Base-by-base conservation (phyloP, 2,113 vertebrate species). In the Tyrannus savana region DNA sequence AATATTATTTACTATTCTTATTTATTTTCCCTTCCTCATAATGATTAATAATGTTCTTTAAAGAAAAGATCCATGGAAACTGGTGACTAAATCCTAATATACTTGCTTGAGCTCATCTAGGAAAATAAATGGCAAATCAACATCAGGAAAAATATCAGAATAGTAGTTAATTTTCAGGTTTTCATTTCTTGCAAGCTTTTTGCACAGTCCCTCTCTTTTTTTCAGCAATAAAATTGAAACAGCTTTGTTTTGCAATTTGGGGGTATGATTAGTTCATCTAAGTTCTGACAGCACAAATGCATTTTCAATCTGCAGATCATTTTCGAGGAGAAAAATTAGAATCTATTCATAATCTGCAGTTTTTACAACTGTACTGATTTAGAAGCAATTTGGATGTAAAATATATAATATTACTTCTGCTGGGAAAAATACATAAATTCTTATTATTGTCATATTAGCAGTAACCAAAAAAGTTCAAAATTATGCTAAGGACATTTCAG, bases 401-500 rank as follows among this genome's bases (percentile, higher is more conserved):
- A 82, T 44, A 42, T 2, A 35, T 64, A 15, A 41, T 73, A 71
- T 53, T 91, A 71, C 47, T 92, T 89, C 39, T 39, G 10, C 24
- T 60, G n/a, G 6, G 8, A 35, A 74, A 81, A 91, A 75, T 4
- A 83, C 67, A 83, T 47, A 79, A 75, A 88, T 81, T 76, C 19
- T 89, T 74, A 74, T 69, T 25, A 35, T 84, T 78, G 28, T 15
- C 73, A 68, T 13, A 66, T 67, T 86, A 89, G 30, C 71, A 85
- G 44, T 44, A 89, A 35, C 35, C 60, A 80, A 84, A 89, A 91
- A 95, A 44, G 64, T 63, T 86, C 77, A 64, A 79, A 53, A 88
- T 76, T 37, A 69, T 28, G 4, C n/a, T 69, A 96, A 95, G 78
- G 93, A 92, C 58, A 95, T 94, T 83, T 93, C 60, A 85, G 69